A percentile compares a stretch with the other conserved stretches of the same genome.
Conservation (phyloP, 2,797 vertebrate species). For the Pipistrellus kuhlii region DNA sequence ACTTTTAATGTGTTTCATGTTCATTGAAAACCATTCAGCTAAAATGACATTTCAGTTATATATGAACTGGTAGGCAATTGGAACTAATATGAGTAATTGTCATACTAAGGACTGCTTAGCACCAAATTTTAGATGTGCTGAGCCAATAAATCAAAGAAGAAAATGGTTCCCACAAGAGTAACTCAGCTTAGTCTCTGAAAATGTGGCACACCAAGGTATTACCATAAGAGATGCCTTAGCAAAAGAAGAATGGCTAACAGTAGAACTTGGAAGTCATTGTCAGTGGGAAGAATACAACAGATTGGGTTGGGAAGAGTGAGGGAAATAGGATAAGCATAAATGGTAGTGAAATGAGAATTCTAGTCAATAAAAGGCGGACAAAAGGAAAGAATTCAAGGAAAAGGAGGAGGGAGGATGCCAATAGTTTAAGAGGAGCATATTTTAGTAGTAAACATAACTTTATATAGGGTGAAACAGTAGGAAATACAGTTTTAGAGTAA, state of each 20-base stretch:
- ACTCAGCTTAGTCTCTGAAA: slow-evolving; percentile 39
- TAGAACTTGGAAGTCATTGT: slow-evolving; percentile 40
- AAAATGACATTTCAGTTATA: not conserved
- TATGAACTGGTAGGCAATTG: not conserved
- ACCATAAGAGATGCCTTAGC: not conserved
- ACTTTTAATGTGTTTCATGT: not conserved
- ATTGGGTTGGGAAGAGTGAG: not conserved
- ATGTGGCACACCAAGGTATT: not conserved
- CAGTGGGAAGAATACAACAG: slow-evolving; percentile 18
- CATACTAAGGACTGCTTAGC: not conserved
- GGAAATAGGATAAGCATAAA: slow-evolving; percentile 2
- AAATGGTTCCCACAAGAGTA: slow-evolving; percentile 49
- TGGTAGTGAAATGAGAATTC: slow-evolving; percentile 54
- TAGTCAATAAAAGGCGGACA: not conserved
- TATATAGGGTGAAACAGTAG: slow-evolving; percentile 37
- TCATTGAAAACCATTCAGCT: slow-evolving; percentile 7
- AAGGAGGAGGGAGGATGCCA: not conserved
- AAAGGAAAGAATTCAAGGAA: not conserved
- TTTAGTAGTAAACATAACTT: slow-evolving; percentile 35
- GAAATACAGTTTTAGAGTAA: slow-evolving; percentile 45
- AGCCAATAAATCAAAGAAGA: slow-evolving; percentile 35
- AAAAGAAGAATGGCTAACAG: not conserved
- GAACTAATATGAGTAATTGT: slow-evolving; percentile 30
- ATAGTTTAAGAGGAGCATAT: slow-evolving; percentile 20
- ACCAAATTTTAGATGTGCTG: slow-evolving; percentile 27